Conservation (phyloP, 2,888 invertebrate genomes). For the Odontocolon sp. region DNA sequence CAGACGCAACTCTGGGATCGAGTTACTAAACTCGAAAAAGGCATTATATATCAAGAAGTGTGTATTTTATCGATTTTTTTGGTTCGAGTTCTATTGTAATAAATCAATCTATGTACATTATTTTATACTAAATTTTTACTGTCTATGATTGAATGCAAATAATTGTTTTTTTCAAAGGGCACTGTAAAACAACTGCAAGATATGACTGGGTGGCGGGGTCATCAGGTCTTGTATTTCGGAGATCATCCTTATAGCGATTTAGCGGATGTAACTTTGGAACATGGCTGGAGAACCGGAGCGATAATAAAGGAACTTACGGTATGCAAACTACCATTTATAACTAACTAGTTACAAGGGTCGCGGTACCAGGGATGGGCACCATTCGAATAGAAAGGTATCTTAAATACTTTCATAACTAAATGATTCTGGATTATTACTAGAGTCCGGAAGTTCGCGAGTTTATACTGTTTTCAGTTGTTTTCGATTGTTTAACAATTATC, state of each 20-base stretch:
- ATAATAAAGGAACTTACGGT: constrained; percentile 97
- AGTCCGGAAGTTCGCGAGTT: no score
- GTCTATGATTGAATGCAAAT: no score
- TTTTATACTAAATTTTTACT: no score
- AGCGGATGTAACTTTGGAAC: constrained; percentile 96
- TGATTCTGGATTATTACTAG: no score
- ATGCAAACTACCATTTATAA: constrained; percentile 70
- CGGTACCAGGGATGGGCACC: no score
- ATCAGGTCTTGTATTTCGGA: constrained; percentile 97
- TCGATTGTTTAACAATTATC: no score
- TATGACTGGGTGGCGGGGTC: constrained; percentile 95
- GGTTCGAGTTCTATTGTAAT: no score
- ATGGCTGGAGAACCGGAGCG: constrained; percentile 99
- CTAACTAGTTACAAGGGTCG: no score
- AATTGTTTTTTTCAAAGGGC: constrained; percentile 84
- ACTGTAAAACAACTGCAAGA: constrained; percentile 95
- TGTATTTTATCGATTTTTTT: constrained; percentile 28
- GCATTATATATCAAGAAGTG: constrained; percentile 96
- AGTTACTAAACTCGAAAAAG: constrained; percentile 92
- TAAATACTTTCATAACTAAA: no score
- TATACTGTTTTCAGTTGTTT: no score
- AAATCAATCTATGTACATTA: no score
- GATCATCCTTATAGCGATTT: constrained; percentile 99
- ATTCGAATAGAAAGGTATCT: no score
- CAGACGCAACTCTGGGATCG: constrained; percentile 95